Base-by-base conservation (phyloP, 2,113 vertebrate species). In the Colaptes auratus region DNA sequence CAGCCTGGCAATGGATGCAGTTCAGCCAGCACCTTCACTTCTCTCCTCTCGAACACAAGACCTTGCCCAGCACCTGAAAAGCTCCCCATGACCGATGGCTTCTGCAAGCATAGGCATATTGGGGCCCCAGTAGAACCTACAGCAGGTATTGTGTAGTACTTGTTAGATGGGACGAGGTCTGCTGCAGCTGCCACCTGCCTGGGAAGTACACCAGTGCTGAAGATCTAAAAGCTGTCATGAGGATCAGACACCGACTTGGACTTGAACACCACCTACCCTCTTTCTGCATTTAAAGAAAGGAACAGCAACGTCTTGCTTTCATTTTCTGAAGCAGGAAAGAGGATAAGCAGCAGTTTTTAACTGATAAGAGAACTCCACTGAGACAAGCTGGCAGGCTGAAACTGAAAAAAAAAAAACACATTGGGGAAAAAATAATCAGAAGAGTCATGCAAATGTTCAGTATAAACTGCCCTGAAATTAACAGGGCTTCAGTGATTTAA, bases 291-390 rank as follows among this genome's bases (percentile, higher is more conserved):
- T 63, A 63, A 60, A 90, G 76, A 80, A 87, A 70, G 46, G 31
- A 95, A 92, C 59, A 44, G 83, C 58, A 71, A 82, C 14, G 1
- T 76, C 63, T 59, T 81, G 70, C 88, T 96, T 96, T 92, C 83
- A 33, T 81, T 60, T 96, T 86, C 82, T 77, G 82, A 36, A 53
- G 92, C 31, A 94, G 56, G 71, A 94, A 90, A 96, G 92, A 46
- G 15, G 90, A 95, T 48, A 31, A 92, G 31, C 65, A 91, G 90
- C 52, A 90, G 80, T 92, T 95, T 91, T 88, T 69, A 72, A 50
- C 2, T 90, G 80, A 88, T 88, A 81, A n/a, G 7, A 64, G 65
- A 65, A 67, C 25, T 88, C 78, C 80, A 95, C 94, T 96, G 69
- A 96, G 82, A 88, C 23, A 85, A 91, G 82, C 2, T 7, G 25